Base-by-base conservation (phyloP, 2,113 vertebrate genomes). In the Bubalus kerabau region DNA sequence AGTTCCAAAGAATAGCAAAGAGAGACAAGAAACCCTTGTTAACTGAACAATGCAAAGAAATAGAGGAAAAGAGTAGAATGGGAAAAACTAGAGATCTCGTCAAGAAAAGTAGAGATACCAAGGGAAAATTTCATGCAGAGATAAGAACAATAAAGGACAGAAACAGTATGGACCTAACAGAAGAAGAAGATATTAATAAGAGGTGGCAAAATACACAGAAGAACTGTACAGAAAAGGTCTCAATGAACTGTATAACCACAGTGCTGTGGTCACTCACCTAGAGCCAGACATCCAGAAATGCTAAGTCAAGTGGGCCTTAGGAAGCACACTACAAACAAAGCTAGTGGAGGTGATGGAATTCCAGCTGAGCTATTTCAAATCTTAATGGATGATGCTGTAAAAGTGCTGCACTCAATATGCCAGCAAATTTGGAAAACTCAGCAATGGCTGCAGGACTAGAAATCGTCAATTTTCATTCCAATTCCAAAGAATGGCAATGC, bases 371-470 rank as follows among this genome's bases (percentile, higher is more conserved):
- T 71, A 40, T 40, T 71, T 71, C 67, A 71, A 23, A 36, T 71
- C 67, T 11, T 36, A 71, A 71, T 12, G 40, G 67, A 71, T 23
- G 5, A 23, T 36, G 17, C 36, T 40, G 10, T 71, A 40, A 40
- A 71, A 40, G n/a, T 40, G n/a, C 67, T 71, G 19, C n/a, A 71
- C n/a, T 71, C 67, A 71, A 71, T 40, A 71, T 71, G 67, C n/a
- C 19, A 71, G n/a, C 19, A 71, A 23, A 71, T 71, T 71, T 40
- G 67, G 67, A 71, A 71, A 71, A 71, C n/a, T 71, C n/a, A 71
- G 67, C 67, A 40, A 12, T 40, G 21, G n/a, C 19, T 0, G 0
- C n/a, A 71, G n/a, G n/a, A 71, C 36, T 40, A 10, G 19, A 40
- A 40, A 71, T 6, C 9, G 11, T 71, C n/a, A 40, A n/a, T 71